Base-by-base conservation (phyloP, 2,888 invertebrate genomes). In the Lordiphosa fenestrarum region DNA sequence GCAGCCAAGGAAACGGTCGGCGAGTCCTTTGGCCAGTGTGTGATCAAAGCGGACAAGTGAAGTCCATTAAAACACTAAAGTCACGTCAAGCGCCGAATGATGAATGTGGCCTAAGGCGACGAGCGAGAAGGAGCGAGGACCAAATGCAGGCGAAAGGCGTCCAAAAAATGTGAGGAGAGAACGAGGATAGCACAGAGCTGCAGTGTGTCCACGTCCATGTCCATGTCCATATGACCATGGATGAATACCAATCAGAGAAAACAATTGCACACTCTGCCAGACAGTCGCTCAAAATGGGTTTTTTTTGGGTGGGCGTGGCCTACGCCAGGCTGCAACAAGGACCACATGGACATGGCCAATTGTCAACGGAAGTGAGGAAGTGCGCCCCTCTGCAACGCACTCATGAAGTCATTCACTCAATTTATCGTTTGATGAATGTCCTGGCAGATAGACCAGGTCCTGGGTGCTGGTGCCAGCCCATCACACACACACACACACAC, bases 321-420 rank as follows among this genome's bases (percentile, higher is more conserved):
- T 44, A 46, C 61, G 41, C 48, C 53, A 64, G 44, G 58, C 66
- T 59, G 60, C 71, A 66, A 66, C 73, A 66, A 36, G 15, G 44
- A 13, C 36, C 37, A 47, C 46, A 54, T 55, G 55, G 53, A 53
- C 83, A 78, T 50, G 56, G 74, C 73, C 78, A 78, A 75, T 75
- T 77, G 75, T 66, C 65, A 10, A 15, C 39, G 60, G 62, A 55
- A 60, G 60, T 53, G 70, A 73, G 85, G 86, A 85, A 77, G 87
- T 83, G 68, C 65, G 77, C 56, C 81, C 81, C 60, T 65, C 58
- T 75, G 84, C 77, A 76, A 68, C 81, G 84, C 86, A 81, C 78
- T 86, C 88, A 88, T 87, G 87, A 87, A 87, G 88, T 88, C 87
- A 88, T 87, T 87, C 88, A 87, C 86, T 87, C 88, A 88, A 88